A percentile compares a stretch with the other conserved stretches of the same genome.
Conservation (phyloP, 2,113 vertebrate species). For the Acrocephalus kingi region DNA sequence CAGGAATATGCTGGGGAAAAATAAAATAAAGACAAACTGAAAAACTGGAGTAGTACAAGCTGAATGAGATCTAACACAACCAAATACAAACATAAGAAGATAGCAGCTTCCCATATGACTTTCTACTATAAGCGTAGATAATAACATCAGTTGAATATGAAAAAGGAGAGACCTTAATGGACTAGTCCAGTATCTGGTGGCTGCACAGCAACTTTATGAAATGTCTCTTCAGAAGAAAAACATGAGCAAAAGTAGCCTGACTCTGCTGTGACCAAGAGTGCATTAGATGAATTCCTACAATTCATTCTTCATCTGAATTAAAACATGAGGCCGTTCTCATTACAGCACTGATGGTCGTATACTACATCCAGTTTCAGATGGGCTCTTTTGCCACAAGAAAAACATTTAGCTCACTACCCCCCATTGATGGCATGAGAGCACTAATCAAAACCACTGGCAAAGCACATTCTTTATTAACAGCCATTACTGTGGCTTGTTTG, state of each 20-base stretch:
- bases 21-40: not conserved
- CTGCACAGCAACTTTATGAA: not conserved
- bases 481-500: not conserved
- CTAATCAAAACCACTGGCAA: not conserved
- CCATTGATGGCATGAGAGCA: not conserved
- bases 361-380: not conserved
- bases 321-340: not conserved
- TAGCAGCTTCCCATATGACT: not conserved
- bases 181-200: not conserved
- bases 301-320: not conserved
- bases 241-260: not conserved
- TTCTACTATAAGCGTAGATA: not conserved
- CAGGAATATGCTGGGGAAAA: not conserved
- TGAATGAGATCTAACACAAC: not conserved
- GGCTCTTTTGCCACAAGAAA: not conserved
- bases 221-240: not conserved
- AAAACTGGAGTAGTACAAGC: not conserved
- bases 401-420: not conserved
- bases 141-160: not conserved
- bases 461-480: not conserved
- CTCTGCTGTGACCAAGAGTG: not conserved
- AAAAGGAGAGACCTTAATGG: not conserved
- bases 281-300: not conserved
- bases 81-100: not conserved
- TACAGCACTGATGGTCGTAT: not conserved